Conservation (phyloP, 2,888 invertebrate species). For the Athalia circularis region DNA sequence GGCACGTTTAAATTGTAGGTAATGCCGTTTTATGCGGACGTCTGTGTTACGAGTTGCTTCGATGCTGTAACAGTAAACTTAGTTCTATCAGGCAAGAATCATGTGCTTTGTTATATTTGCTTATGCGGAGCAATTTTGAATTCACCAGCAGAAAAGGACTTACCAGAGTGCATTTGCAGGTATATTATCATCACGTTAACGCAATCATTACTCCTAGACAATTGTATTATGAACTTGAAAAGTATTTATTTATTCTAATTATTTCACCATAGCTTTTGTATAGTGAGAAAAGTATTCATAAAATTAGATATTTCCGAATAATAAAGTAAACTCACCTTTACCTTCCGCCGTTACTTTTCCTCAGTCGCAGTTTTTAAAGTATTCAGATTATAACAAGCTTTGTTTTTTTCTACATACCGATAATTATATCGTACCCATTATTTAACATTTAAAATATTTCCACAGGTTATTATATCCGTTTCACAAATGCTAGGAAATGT, state of each 20-base stretch:
- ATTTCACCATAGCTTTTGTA: not conserved
- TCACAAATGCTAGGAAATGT: constrained; percentile 95
- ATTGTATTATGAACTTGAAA: not conserved
- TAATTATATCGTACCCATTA: constrained; percentile 28
- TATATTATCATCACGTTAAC: constrained; percentile 62
- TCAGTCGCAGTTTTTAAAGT: not conserved
- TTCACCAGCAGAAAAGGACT: constrained; percentile 89
- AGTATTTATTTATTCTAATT: not conserved
- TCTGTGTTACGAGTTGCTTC: constrained; percentile 86
- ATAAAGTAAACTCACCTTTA: not conserved
- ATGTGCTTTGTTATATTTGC: constrained; percentile 91
- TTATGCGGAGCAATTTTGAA: constrained; percentile 97
- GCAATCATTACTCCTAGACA: not conserved
- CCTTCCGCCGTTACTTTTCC: not conserved
- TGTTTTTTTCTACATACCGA: not conserved
- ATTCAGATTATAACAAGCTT: not conserved
- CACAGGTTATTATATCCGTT: constrained; percentile 94
- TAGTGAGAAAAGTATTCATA: too few relatives aligned
- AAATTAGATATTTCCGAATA: not conserved
- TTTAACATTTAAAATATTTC: constrained; percentile 45
- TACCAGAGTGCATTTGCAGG: constrained; percentile 93
- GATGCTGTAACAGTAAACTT: constrained; percentile 91
- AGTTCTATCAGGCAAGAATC: constrained; percentile 92
- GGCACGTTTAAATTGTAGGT: constrained; percentile 73
- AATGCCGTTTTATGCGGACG: constrained; percentile 88